A percentile compares a stretch with the other conserved stretches of the same genome.
phyloP scores from a whole-genome alignment of 1,140 invertebrate genomes.

The Thaumetopoea pityocampa region DNA sequence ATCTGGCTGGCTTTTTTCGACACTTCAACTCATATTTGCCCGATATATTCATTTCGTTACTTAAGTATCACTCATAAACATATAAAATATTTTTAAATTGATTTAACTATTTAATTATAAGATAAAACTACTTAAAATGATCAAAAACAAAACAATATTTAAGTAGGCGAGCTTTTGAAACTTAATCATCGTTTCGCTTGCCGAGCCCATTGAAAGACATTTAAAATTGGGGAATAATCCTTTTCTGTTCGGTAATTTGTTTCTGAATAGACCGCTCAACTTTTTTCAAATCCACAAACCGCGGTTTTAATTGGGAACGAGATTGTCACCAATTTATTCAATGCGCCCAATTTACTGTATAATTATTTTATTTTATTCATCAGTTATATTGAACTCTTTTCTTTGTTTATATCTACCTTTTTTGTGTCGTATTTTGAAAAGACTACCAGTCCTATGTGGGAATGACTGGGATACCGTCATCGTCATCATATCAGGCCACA shows the following conservation, averaged over 20 bases:
- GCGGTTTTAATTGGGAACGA: conserved; percentile 21
- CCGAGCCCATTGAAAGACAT: conserved; percentile 31
- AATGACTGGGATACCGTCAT: no score
- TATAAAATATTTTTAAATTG: conserved; percentile 15
- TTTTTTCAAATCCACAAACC: conserved; percentile 21
- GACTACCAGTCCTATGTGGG: no score
- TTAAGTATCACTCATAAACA: neutral
- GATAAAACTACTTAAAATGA: no score
- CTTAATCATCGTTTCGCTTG: conserved; percentile 28
- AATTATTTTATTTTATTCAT: neutral
- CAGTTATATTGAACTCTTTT: no score
- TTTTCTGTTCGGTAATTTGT: conserved; percentile 29
- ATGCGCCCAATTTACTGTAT: conserved; percentile 3
- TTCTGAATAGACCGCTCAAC: conserved; percentile 24
- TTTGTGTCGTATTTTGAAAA: no score
- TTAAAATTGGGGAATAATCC: conserved; percentile 31
- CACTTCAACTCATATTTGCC: no score
- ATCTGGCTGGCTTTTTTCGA: no score
- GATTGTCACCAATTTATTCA: neutral
- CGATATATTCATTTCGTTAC: conserved; percentile 7
- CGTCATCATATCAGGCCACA: no score
- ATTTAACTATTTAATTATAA: no score
- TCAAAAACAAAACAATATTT: conserved; percentile 25
- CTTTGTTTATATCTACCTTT: no score
- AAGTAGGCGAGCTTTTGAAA: conserved; percentile 21